Percentiles rank a stretch among this genome's conserved stretches.
Evolutionary conservation across 2,113 vertebrate genomes (phyloP).

Genomic region (Axis porcinus): DNA sequence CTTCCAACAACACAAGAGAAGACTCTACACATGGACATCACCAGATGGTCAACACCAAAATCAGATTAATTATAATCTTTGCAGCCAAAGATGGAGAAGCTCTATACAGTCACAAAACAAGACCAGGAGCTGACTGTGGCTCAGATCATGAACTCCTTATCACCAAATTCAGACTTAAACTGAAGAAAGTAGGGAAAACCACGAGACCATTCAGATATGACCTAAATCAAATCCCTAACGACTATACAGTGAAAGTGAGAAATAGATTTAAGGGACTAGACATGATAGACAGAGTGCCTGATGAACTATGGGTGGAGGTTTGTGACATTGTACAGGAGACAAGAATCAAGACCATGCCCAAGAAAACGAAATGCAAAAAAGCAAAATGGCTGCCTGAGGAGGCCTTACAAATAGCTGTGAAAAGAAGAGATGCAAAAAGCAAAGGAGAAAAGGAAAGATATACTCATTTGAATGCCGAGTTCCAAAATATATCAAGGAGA

Average conservation of each 20-base stretch:
- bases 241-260: neutral
- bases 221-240: neutral
- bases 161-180: neutral
- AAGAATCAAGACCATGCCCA: neutral
- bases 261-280: neutral
- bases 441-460: neutral
- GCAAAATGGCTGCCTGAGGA: neutral
- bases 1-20: neutral
- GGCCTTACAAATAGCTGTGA: neutral
- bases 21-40: neutral
- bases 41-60: neutral
- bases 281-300: neutral
- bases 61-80: neutral
- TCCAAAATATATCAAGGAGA: neutral
- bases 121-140: neutral
- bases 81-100: neutral
- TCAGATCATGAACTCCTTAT: neutral
- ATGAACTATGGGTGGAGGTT: neutral
- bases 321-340: neutral
- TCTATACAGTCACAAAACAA: neutral
- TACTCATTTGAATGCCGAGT: neutral
- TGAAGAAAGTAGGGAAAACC: neutral
- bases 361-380: neutral
- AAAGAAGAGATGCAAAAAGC: neutral
- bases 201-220: neutral